Percentiles rank a stretch among this genome's conserved stretches.
Evolutionary conservation across 2,797 vertebrate genomes (phyloP).

Genomic region (Brotogeris chrysoptera): DNA sequence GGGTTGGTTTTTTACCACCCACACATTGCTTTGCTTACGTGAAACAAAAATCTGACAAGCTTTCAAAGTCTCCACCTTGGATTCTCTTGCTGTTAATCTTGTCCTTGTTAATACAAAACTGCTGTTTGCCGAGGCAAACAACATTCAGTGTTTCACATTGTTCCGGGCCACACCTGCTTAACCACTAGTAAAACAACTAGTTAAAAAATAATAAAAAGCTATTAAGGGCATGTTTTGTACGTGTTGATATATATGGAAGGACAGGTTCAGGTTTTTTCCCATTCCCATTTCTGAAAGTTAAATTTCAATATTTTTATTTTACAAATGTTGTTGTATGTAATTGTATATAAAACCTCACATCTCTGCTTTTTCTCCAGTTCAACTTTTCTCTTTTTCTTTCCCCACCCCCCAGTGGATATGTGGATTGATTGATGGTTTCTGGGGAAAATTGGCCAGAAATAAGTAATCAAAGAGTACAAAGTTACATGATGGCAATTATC

Average conservation of each 20-base stretch:
- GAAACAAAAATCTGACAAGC: slow-evolving; percentile 38
- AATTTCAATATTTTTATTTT: neutral
- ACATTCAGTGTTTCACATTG: neutral
- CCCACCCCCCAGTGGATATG: neutral
- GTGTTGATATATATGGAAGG: neutral
- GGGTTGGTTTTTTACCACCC: slow-evolving; percentile 16
- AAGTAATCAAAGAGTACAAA: neutral
- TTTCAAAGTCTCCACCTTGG: slow-evolving; percentile 17
- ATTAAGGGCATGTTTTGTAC: neutral
- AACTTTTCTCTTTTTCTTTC: neutral
- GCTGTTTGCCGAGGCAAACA: neutral
- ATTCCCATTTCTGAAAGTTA: neutral
- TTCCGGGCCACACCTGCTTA: slow-evolving; percentile 17
- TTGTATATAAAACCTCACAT: accelerated
- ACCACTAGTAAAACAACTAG: neutral
- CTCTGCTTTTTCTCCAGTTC: neutral
- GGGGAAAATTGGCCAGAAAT: neutral
- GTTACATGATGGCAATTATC: neutral
- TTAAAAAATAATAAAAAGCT: slow-evolving; percentile 19
- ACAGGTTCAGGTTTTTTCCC: neutral
- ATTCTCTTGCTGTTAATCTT: slow-evolving; percentile 21
- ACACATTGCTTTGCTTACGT: slow-evolving; percentile 6
- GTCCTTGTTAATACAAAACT: slow-evolving; percentile 3
- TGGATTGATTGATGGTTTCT: neutral
- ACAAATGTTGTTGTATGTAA: neutral